These are phyloP conservation scores for Paradoxurus hermaphroditus DNA, from an alignment of 2,113 vertebrate genomes.

Conservation along the genomic window DNA sequence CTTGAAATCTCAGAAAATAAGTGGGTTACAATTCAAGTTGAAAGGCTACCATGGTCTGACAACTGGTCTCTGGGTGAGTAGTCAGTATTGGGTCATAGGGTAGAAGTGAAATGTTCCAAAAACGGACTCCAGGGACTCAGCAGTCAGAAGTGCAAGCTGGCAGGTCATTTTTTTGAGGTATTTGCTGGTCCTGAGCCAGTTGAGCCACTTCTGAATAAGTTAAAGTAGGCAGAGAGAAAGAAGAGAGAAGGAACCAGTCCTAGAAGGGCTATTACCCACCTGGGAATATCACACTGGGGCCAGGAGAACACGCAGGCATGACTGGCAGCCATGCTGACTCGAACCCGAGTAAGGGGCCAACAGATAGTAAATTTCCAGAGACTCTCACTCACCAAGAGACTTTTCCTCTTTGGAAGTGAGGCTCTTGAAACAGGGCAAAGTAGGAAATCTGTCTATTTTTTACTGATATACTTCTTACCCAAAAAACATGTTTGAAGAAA, in stretches of 20 bases:
- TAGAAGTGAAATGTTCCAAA: background rate
- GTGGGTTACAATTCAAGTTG: background rate
- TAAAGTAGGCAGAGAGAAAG: background rate
- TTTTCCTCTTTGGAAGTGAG: background rate
- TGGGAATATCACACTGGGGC: background rate
- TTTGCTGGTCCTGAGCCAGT: background rate
- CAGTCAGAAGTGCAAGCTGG: background rate
- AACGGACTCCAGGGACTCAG: background rate
- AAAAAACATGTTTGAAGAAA: background rate
- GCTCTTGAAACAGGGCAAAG: background rate
- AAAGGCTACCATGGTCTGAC: background rate
- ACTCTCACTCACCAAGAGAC: background rate
- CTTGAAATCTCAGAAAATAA: background rate
- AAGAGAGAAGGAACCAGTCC: background rate
- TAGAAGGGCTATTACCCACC: background rate
- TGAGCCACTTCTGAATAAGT: background rate
- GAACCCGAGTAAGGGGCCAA: background rate
- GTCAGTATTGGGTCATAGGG: background rate
- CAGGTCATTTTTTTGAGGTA: background rate
- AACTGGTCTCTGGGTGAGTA: background rate
- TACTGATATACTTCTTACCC: background rate
- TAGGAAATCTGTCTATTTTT: background rate
- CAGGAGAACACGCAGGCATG: fast-evolving
- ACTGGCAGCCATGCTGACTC: background rate
- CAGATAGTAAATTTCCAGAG: background rate